Conservation (phyloP, 1,140 invertebrate species). For the Pectinophora gossypiella region DNA sequence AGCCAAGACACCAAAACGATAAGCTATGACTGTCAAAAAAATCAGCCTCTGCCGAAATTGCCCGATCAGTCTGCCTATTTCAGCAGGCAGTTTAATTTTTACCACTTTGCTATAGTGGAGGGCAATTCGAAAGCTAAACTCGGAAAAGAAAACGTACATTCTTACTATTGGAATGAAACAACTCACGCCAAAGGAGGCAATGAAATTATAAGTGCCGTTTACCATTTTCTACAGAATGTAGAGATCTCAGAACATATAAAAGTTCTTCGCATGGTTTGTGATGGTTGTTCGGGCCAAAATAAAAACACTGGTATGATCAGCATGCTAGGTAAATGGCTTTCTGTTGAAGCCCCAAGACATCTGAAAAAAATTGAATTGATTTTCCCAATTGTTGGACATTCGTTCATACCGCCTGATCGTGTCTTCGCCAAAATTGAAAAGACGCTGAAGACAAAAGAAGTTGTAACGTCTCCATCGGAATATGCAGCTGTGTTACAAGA, state of each 20-base stretch:
- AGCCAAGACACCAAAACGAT: conserved; percentile 17
- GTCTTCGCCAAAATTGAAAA: conserved; percentile 37
- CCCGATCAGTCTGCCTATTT: conserved; percentile 45
- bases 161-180: conserved; percentile 40
- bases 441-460: conserved; percentile 23
- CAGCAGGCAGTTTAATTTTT: conserved; percentile 37
- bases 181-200: conserved; percentile 32
- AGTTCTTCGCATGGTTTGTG: conserved; percentile 7
- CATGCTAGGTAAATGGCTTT: conserved; percentile 29
- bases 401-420: conserved; percentile 34
- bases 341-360: conserved; percentile 20
- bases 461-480: conserved; percentile 14
- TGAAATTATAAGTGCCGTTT: conserved; percentile 34
- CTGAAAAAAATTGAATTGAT: conserved; percentile 30
- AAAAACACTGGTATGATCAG: conserved; percentile 15
- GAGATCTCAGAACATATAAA: conserved; percentile 2
- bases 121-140: too few relatives aligned
- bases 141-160: too few relatives aligned
- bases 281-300: conserved; percentile 21
- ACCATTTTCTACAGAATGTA: conserved; percentile 13
- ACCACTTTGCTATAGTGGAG: too few relatives aligned
- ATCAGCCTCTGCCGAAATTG: conserved; percentile 35
- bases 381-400: conserved; percentile 32
- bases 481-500: conserved; percentile 10
- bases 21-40: conserved; percentile 43